Base-by-base conservation (phyloP, 2,888 invertebrate species). In the Thera britannica region DNA sequence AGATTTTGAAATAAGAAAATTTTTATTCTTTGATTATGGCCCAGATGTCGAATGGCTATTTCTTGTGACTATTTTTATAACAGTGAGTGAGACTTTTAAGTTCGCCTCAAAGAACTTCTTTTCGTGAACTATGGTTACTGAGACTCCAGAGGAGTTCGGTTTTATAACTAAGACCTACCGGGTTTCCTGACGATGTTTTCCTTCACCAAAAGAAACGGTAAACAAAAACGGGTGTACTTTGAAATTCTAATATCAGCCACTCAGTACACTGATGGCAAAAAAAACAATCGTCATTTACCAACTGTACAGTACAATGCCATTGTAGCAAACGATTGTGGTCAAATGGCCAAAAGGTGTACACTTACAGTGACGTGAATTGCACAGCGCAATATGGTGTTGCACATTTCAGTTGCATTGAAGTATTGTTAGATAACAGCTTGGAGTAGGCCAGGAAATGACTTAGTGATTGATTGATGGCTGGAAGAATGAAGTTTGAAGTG, bases 371-470 rank as follows among this genome's bases (percentile, higher is more conserved):
- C 51, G 51, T 60, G 59, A 60, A 67, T 67, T 62, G 67, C 62
- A 58, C 55, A 59, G 62, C 58, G 72, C 73, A 74, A 72, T 72
- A 71, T 66, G 66, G 60, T 46, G 61, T 74, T 75, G 77, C 77
- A 77, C 75, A 77, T 75, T 75, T 75, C 60, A 46, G 35, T 35
- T 59, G 64, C 69, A 67, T 58, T 58, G 44, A 61, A 48, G 55
- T 62, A 58, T 58, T 63, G 63, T 65, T 58, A 23, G 23, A 51
- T 61, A 8, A 55, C 49, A 64, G 52, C n/a, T 51, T 62, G 34
- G 52, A 58, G 58, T 57, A 38, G 67, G 66, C 54, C 67, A 67
- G 67, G 67, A 67, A 62, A 67, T 54, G 52, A 44, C 51, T 41
- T 65, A 11, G 36, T 55, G 66, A 57, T 62, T 67, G 66, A 67